Evolutionary conservation across 2,113 vertebrate genomes (phyloP), one percentile per base, ranked within the genome.

Genomic region (Thunnus maccoyii): DNA sequence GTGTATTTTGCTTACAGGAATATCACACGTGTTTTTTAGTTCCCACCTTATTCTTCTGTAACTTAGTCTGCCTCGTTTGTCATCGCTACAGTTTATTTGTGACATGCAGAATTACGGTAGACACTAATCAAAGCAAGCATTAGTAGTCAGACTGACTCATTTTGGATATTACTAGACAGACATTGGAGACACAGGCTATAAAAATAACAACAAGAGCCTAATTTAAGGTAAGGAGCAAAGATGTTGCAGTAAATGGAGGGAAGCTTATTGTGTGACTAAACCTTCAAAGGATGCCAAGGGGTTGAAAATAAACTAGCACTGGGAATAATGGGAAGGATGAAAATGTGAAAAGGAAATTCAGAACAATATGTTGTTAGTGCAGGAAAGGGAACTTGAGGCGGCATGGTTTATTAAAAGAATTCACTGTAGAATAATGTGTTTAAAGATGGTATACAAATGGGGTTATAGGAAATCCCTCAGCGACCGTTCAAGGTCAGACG

Each of bases 321-420:
- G 89, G 85, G 87, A 87, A 88, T 87, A 86, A 78, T 89, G 78
- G 87, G 80, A 85, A 89, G 87, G 78, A 80, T 76, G 84, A 61
- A 84, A 83, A 85, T 76, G 51, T 74, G 68, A 76, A 88, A 89
- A 88, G 90, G 90, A 92, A 92, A 87, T 62, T 12, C 36, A 77
- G 64, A 84, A 92, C 90, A 91, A 94, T 90, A 88, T 73, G 65
- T 56, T 55, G 32, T 72, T 63, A 64, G 44, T 47, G 55, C 69
- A 57, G 83, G 89, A 85, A 91, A 76, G 64, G 91, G 82, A 90
- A 88, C 52, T 76, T 3, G 46, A 82, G 87, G 65, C 48, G 36
- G 9, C 2, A 0, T 2, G 62, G 82, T 90, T 88, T 92, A 92
- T 93, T 89, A 86, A 93, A 92, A 92, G 76, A 90, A 84, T 58